Base-by-base conservation (phyloP, 2,888 invertebrate species). In the Escarpia spicata region DNA sequence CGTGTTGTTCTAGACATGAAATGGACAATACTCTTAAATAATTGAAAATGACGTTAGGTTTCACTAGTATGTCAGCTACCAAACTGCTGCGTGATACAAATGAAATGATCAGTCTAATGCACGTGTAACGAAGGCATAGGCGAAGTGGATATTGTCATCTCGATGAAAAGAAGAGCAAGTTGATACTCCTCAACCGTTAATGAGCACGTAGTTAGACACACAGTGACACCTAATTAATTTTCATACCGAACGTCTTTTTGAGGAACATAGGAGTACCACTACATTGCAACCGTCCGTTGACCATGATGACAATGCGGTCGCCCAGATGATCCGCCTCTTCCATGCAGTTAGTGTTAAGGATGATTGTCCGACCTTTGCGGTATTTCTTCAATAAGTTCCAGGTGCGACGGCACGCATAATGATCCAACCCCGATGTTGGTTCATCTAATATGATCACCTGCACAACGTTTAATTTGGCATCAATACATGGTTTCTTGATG, bases 331-430 rank as follows among this genome's bases (percentile, higher is more conserved):
- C 75, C 19, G 75, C 75, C 6, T 75, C 75, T 15, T 75, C 75
- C 75, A 75, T 75, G 75, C n/a, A 26, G 75, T 75, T 15, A 26
- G 75, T 75, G 19, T 6, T 75, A 6, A 75, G 19, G 26, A 75
- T 75, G 75, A 75, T 75, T n/a, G 75, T 75, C 26, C 75, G 75
- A 75, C n/a, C 75, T 75, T 75, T 75, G 75, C 75, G 75, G 75
- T 75, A 75, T 75, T 75, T 15, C 75, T 26, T 75, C n/a, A 75
- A n/a, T 4, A 75, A 3, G 75, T 75, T 26, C 26, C 75, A 26
- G 1, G 75, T 26, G 26, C n/a, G 19, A 75, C n/a, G 26, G 19
- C 75, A n/a, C 26, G 75, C 75, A 6, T 15, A 3, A 26, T 15
- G 75, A 75, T 75, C 75, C 26, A 75, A 26, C 26, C 75, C 75